A percentile compares a stretch with the other conserved stretches of the same genome.
Conservation (phyloP, 2,888 invertebrate genomes). For the Molorchus minor region DNA sequence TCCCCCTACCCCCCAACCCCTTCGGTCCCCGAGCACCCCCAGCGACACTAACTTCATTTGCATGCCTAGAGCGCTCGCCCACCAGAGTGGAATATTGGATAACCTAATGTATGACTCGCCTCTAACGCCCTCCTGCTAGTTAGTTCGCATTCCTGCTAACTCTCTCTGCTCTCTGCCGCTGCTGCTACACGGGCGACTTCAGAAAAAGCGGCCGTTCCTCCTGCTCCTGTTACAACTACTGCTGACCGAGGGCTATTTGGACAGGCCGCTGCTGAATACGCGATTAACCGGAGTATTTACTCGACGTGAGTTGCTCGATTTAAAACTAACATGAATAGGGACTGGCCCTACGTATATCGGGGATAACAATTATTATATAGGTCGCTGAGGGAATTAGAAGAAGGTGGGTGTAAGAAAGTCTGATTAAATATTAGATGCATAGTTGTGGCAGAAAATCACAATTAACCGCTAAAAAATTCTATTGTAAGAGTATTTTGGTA, state of each 20-base stretch:
- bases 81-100: slow-evolving; percentile 63
- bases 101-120: slow-evolving; percentile 61
- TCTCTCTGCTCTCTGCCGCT: slow-evolving; percentile 36
- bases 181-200: slow-evolving; percentile 30
- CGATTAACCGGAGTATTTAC: slow-evolving; percentile 48
- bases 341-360: slow-evolving; percentile 13
- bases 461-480: no score
- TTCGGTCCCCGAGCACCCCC: slow-evolving; percentile 43
- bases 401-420: no score
- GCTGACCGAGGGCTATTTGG: slow-evolving; percentile 56
- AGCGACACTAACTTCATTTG: slow-evolving; percentile 64
- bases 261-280: slow-evolving; percentile 56
- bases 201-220: slow-evolving; percentile 37
- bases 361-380: slow-evolving; percentile 3
- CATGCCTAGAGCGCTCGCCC: slow-evolving; percentile 63
- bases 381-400: no score
- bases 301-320: slow-evolving; percentile 40
- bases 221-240: slow-evolving; percentile 37
- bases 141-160: slow-evolving; percentile 49
- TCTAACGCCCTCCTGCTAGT: slow-evolving; percentile 46
- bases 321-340: slow-evolving; percentile 42
- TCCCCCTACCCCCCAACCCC: slow-evolving; percentile 35
- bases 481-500: no score
- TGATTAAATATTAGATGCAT: no score
- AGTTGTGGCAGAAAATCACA: no score